Percentiles rank a stretch among this genome's conserved stretches.
phyloP scores from a whole-genome alignment of 2,888 invertebrate genomes.

The Caenorhabditis afra region DNA sequence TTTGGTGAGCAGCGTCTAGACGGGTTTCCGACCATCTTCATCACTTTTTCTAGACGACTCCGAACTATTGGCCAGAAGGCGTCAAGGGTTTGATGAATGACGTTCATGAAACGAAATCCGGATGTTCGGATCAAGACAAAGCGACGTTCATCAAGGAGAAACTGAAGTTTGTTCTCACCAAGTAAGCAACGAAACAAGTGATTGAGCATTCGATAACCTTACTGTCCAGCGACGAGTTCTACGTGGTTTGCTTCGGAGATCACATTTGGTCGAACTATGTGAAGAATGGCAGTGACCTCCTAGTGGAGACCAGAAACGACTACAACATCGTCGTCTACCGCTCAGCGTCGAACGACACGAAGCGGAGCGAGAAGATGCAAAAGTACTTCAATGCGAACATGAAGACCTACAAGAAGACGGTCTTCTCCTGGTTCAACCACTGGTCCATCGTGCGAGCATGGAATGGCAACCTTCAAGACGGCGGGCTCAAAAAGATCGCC shows the following conservation, averaged over 20 bases:
- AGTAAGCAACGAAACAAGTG: too few relatives aligned
- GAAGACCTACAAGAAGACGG: too few relatives aligned
- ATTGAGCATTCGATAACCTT: background rate
- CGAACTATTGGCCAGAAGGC: background rate
- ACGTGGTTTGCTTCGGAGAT: background rate
- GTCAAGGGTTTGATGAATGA: background rate
- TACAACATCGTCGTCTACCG: background rate
- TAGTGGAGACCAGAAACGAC: background rate
- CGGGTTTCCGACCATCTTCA: background rate
- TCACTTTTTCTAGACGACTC: background rate
- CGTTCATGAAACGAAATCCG: background rate
- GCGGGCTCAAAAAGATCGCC: background rate
- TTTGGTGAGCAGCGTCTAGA: background rate
- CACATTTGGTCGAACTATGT: background rate
- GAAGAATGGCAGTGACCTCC: background rate
- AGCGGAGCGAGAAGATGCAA: background rate
- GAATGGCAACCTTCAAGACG: background rate
- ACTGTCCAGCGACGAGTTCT: background rate
- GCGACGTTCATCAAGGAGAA: background rate
- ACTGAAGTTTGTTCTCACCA: background rate
- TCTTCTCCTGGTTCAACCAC: background rate
- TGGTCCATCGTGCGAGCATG: background rate
- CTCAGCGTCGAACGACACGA: background rate
- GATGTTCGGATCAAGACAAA: background rate
- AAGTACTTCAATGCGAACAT: background rate